These are phyloP conservation scores for Athalia rosae DNA, from an alignment of 2,888 invertebrate genomes.

Conservation along the genomic window DNA sequence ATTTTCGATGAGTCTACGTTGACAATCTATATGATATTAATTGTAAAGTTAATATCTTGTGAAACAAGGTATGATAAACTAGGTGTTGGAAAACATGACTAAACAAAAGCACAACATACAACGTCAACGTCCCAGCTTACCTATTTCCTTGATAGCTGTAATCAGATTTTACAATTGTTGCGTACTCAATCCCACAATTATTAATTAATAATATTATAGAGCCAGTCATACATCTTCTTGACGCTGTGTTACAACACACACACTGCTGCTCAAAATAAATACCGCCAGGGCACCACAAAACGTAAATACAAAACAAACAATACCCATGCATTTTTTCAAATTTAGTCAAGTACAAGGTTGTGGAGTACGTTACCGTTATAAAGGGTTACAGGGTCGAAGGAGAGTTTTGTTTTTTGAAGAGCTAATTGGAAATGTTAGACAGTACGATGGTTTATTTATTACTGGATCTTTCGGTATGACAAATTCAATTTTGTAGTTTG, in stretches of 20 bases:
- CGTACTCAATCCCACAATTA: constrained; percentile 61
- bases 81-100: constrained; percentile 35
- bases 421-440: not conserved
- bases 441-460: not conserved
- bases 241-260: constrained; percentile 52
- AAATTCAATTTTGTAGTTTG: too few relatives aligned
- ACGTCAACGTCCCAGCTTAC: constrained; percentile 68
- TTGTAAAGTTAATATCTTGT: constrained; percentile 22
- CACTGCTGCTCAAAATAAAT: constrained; percentile 52
- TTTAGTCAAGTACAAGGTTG: constrained; percentile 25
- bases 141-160: constrained; percentile 73
- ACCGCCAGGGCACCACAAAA: constrained; percentile 58
- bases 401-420: not conserved
- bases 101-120: constrained; percentile 36
- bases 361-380: constrained; percentile 17
- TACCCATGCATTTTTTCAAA: constrained; percentile 61
- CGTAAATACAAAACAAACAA: constrained; percentile 63
- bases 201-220: constrained; percentile 10
- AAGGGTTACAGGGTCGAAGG: constrained; percentile 20
- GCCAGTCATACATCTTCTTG: constrained; percentile 48
- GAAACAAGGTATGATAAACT: constrained; percentile 3
- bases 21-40: constrained; percentile 14
- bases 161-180: constrained; percentile 68
- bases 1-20: constrained; percentile 29
- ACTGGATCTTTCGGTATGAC: too few relatives aligned